Percentiles rank a stretch among this genome's conserved stretches.
phyloP scores from a whole-genome alignment of 2,888 invertebrate species.

The Clusia tigrina region DNA sequence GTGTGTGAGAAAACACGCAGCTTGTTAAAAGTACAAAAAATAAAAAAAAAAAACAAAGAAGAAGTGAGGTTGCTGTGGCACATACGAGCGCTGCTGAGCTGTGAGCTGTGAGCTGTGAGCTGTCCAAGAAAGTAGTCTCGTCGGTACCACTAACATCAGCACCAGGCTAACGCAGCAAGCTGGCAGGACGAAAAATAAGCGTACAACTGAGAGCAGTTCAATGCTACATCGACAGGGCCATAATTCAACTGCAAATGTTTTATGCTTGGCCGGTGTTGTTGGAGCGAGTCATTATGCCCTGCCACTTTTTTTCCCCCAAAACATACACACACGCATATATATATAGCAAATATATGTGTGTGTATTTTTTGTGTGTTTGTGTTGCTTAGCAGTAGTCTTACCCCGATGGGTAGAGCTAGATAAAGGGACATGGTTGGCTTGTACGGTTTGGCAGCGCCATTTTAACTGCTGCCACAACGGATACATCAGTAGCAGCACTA shows the following conservation, averaged over 20 bases:
- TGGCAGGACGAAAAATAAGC: background rate
- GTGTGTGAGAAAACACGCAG: constrained; percentile 18
- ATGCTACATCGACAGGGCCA: constrained; percentile 22
- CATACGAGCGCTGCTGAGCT: too few species aligned
- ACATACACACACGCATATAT: constrained; percentile 3
- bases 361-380: too few species aligned
- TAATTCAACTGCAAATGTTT: constrained; percentile 36
- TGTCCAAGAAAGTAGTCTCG: constrained; percentile 15
- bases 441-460: background rate
- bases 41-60: too few species aligned
- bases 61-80: background rate
- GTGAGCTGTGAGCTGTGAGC: too few species aligned
- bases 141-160: constrained; percentile 3
- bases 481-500: constrained; percentile 29
- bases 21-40: constrained; percentile 19
- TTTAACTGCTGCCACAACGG: constrained; percentile 12
- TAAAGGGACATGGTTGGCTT: too few species aligned
- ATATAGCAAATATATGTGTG: too few species aligned
- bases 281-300: constrained; percentile 15
- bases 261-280: constrained; percentile 21
- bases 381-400: too few species aligned
- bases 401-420: too few species aligned
- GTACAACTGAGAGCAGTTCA: background rate
- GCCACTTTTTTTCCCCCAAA: background rate
- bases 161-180: background rate